Evolutionary conservation across 2,113 vertebrate species (phyloP).

Genomic region (Nannobrachium achirus): DNA sequence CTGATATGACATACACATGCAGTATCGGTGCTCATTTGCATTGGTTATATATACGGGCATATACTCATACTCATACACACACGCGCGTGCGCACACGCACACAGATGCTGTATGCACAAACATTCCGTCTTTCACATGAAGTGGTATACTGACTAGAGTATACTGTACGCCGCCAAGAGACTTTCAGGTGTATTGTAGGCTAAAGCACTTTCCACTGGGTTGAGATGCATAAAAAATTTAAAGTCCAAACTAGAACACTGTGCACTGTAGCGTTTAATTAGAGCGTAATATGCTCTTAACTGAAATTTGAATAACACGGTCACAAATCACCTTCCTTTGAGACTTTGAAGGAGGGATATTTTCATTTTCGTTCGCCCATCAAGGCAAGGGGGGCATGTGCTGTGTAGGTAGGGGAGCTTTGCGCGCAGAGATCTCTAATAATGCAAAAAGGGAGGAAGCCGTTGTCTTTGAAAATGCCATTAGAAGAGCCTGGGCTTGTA

Average conservation of each 20-base stretch:
- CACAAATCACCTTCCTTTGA: constrained; percentile 63
- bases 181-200: constrained; percentile 50
- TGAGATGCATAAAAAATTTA: constrained; percentile 59
- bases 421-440: background rate
- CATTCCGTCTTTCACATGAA: constrained; percentile 7
- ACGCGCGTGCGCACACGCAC: background rate
- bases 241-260: no score
- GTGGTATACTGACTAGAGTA: no score
- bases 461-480: constrained; percentile 39
- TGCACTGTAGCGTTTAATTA: constrained; percentile 66
- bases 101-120: no score
- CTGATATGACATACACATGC: no score
- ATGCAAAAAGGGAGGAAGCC: constrained; percentile 6
- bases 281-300: constrained; percentile 69
- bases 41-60: no score
- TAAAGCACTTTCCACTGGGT: constrained; percentile 49
- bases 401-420: background rate
- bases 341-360: constrained; percentile 58
- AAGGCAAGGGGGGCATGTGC: constrained; percentile 1
- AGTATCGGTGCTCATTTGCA: no score
- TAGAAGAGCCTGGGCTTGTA: constrained; percentile 46
- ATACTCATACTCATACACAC: background rate
- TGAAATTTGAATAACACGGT: constrained; percentile 73
- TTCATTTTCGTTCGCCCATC: constrained; percentile 47
- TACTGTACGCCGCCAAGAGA: background rate